These are phyloP conservation scores for Mythimna lalbum DNA, from an alignment of 2,888 invertebrate species.

Conservation along the genomic window DNA sequence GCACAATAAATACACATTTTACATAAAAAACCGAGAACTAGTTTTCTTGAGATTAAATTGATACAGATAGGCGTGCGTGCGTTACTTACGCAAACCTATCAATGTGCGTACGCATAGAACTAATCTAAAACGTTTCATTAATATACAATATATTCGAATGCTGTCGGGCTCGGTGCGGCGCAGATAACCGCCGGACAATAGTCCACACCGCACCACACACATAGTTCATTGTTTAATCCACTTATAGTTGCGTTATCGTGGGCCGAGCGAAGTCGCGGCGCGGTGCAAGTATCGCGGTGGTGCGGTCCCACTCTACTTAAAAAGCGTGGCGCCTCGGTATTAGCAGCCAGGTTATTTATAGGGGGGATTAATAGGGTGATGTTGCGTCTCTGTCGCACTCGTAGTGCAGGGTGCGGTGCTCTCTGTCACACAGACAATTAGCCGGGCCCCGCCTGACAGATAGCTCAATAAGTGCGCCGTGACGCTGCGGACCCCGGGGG, in stretches of 20 bases:
- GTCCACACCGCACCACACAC: constrained; percentile 16
- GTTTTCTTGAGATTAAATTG: constrained; percentile 1
- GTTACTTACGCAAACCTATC: too few species aligned
- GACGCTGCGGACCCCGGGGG: constrained; percentile 6
- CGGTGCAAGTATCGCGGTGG: constrained; percentile 72
- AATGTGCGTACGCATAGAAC: not conserved
- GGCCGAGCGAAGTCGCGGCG: constrained; percentile 27
- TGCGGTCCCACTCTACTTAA: constrained; percentile 70
- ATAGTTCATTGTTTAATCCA: constrained; percentile 61
- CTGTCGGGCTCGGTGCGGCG: constrained; percentile 15
- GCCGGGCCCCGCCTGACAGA: constrained; percentile 73
- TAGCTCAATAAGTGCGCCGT: constrained; percentile 66
- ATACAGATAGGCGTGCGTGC: not conserved
- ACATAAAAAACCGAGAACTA: not conserved
- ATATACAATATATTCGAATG: constrained; percentile 31
- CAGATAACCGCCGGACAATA: constrained; percentile 41
- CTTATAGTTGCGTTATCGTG: constrained; percentile 57
- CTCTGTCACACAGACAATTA: constrained; percentile 76
- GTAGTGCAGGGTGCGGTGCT: constrained; percentile 38
- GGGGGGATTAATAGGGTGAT: constrained; percentile 75
- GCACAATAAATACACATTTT: not conserved
- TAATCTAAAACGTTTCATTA: constrained; percentile 47
- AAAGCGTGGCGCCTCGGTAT: constrained; percentile 85
- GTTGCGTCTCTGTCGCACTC: constrained; percentile 67
- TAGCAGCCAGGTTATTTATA: constrained; percentile 85